Evolutionary conservation across 2,797 vertebrate genomes (phyloP).

Genomic region (Brotula barbata): DNA sequence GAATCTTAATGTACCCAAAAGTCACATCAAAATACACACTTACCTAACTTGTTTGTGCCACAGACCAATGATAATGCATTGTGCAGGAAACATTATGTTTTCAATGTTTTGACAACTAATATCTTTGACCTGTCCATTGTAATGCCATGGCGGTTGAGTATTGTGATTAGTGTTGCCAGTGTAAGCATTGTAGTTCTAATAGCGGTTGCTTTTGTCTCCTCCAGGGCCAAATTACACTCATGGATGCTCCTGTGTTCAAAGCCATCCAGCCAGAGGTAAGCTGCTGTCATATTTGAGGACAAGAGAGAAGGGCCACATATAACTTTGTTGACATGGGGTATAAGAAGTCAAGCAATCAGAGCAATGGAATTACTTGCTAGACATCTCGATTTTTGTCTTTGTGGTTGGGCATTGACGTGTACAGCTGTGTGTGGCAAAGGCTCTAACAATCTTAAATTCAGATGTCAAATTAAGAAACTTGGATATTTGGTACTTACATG

Average conservation of each 20-base stretch:
- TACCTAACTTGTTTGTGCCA: too few species aligned
- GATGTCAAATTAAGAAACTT: background rate
- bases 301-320: background rate
- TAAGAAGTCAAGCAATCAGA: too few species aligned
- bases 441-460: background rate
- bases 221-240: conserved; percentile 97
- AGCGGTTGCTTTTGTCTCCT: conserved; percentile 33
- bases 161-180: background rate
- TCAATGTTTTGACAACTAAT: background rate
- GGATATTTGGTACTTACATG: background rate
- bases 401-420: background rate
- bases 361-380: background rate
- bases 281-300: background rate
- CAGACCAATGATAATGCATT: too few species aligned
- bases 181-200: conserved; percentile 20
- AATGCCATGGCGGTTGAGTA: background rate
- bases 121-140: background rate
- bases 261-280: conserved; percentile 98
- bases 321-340: background rate
- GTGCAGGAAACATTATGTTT: background rate
- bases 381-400: background rate
- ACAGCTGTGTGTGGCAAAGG: background rate
- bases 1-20: too few species aligned
- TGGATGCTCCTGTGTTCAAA: conserved; percentile 98
- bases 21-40: too few species aligned